A percentile compares a stretch with the other conserved stretches of the same genome.
Conservation (phyloP, 2,113 vertebrate species). For the Cololabis saira region DNA sequence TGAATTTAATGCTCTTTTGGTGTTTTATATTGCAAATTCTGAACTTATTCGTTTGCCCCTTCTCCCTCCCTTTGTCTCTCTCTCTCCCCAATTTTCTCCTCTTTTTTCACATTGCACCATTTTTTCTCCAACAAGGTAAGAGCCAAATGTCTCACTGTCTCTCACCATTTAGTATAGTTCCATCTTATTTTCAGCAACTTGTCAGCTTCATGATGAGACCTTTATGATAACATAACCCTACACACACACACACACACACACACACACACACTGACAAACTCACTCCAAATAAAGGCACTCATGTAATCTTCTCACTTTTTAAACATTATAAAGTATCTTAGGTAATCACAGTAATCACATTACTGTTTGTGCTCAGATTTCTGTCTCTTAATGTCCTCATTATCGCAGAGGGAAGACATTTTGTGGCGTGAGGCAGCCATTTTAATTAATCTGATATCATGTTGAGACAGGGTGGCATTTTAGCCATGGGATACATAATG, state of each 20-base stretch:
- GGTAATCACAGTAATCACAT: slow-evolving; percentile 28
- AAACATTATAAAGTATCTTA: slow-evolving; percentile 22
- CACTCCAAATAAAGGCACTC: slow-evolving; percentile 17
- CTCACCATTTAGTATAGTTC: slow-evolving; percentile 15
- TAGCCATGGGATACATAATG: not conserved
- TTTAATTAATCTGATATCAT: slow-evolving; percentile 54
- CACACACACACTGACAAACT: slow-evolving; percentile 2
- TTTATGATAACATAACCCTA: not conserved
- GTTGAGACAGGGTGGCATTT: slow-evolving; percentile 32
- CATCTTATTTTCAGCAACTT: slow-evolving; percentile 30
- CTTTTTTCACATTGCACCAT: not conserved
- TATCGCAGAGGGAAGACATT: slow-evolving; percentile 46
- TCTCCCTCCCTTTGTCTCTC: not conserved
- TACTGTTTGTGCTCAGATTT: slow-evolving; percentile 37
- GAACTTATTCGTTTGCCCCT: slow-evolving; percentile 1
- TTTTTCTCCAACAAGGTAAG: slow-evolving; percentile 67
- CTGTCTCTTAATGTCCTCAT: slow-evolving; percentile 35
- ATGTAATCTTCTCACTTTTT: slow-evolving; percentile 17
- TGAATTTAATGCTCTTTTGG: no score
- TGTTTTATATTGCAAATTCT: not conserved
- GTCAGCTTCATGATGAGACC: slow-evolving; percentile 22
- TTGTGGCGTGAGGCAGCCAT: slow-evolving; percentile 48
- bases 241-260: not conserved
- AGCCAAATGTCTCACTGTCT: slow-evolving; percentile 26
- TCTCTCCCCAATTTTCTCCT: not conserved